Conservation (phyloP, 2,888 invertebrate genomes). For the Limnephilus marmoratus region DNA sequence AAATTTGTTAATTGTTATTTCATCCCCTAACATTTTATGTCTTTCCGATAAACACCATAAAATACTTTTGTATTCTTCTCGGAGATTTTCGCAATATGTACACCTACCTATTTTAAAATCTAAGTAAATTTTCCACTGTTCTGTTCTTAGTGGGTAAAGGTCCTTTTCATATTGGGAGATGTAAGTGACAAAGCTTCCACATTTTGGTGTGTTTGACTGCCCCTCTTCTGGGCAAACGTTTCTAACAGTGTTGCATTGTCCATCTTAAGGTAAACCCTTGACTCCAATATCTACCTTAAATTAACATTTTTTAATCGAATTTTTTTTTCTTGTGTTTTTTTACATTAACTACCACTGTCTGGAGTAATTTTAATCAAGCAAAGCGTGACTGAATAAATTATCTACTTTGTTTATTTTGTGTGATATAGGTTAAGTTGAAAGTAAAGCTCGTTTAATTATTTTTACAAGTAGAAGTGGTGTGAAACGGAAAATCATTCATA, state of each 20-base stretch:
- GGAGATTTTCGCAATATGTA: not conserved
- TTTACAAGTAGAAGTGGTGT: not conserved
- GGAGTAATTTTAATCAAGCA: not conserved
- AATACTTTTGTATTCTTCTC: too few species aligned
- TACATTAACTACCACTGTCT: too few species aligned
- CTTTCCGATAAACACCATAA: not conserved
- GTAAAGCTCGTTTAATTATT: not conserved
- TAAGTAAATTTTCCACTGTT: not conserved
- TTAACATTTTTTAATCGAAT: not conserved
- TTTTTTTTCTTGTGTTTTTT: not conserved
- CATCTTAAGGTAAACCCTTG: not conserved
- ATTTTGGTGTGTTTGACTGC: too few species aligned
- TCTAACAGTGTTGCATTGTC: not conserved
- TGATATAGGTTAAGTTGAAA: not conserved
- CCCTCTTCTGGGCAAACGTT: not conserved
- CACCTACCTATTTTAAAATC: not conserved
- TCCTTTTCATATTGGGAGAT: not conserved
- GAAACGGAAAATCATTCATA: not conserved
- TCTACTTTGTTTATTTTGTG: not conserved
- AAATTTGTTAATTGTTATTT: not conserved
- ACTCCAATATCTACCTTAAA: too few species aligned
- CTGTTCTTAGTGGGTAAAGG: not conserved
- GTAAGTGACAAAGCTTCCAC: not conserved
- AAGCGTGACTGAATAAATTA: not conserved
- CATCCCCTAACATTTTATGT: not conserved